Evolutionary conservation across 2,113 vertebrate genomes (phyloP).

Genomic region (Vireo altiloquus): DNA sequence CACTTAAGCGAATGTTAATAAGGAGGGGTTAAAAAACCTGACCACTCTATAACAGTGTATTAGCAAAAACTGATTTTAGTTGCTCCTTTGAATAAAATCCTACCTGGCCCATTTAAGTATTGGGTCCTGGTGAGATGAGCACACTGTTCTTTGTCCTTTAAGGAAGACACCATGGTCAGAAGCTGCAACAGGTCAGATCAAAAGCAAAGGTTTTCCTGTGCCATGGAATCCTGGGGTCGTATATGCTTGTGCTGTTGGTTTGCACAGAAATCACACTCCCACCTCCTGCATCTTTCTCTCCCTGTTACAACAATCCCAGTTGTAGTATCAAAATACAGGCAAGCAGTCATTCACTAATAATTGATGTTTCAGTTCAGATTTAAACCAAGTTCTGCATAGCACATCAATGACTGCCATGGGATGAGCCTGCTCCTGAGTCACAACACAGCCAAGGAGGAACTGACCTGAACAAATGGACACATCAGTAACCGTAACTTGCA

Average conservation of each 20-base stretch:
- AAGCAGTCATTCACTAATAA: not conserved
- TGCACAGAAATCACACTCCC: slow-evolving; percentile 77
- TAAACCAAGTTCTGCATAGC: not conserved
- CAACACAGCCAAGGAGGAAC: not conserved
- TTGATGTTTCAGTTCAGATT: not conserved
- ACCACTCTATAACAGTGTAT: not conserved
- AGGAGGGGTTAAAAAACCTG: not conserved
- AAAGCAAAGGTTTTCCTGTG: slow-evolving; percentile 75
- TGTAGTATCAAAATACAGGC: not conserved
- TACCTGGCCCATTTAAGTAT: slow-evolving; percentile 81
- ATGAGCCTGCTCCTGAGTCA: not conserved
- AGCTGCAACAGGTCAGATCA: slow-evolving; percentile 78
- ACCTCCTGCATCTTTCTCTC: slow-evolving; percentile 81
- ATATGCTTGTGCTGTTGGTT: slow-evolving; percentile 72
- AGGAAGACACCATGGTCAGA: slow-evolving; percentile 67
- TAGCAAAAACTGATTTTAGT: not conserved
- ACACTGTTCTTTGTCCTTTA: slow-evolving; percentile 61
- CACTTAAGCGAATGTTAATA: not conserved
- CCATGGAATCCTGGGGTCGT: slow-evolving; percentile 71
- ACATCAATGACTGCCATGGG: not conserved
- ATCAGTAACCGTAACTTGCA: not conserved
- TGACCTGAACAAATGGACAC: accelerated
- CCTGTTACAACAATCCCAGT: slow-evolving; percentile 48
- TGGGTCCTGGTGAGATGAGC: slow-evolving; percentile 71
- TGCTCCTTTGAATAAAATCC: not conserved